phyloP scores from a whole-genome alignment of 2,888 invertebrate species.

The Aproaerema taeniolella region DNA sequence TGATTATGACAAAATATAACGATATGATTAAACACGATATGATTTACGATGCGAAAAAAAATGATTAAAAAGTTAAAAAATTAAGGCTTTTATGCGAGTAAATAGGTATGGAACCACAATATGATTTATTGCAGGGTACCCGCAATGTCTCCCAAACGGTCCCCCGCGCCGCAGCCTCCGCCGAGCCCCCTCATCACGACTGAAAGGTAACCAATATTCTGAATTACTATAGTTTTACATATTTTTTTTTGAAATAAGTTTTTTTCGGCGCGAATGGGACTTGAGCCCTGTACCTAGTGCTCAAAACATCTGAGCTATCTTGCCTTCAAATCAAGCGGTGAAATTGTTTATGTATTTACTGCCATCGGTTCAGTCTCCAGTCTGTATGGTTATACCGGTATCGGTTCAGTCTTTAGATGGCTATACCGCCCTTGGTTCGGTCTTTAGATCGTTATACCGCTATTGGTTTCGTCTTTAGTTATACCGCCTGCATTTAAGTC shows the following conservation, averaged over 20 bases:
- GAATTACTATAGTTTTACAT: background rate
- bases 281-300: background rate
- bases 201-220: conserved; percentile 4
- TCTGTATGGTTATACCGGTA: background rate
- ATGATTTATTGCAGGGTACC: conserved; percentile 38
- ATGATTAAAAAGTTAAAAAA: background rate
- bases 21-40: too few relatives aligned
- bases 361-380: background rate
- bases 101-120: too few relatives aligned
- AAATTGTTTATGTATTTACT: background rate
- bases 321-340: background rate
- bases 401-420: background rate
- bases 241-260: background rate
- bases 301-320: background rate
- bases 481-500: background rate
- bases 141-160: conserved; percentile 59
- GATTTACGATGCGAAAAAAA: background rate
- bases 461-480: background rate
- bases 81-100: too few relatives aligned
- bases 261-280: too few relatives aligned
- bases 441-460: background rate
- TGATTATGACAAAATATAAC: too few relatives aligned
- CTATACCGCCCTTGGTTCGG: background rate
- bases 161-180: conserved; percentile 58
- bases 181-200: conserved; percentile 25